Base-by-base conservation (phyloP, 2,888 invertebrate species). In the Gastrophysa polygoni region DNA sequence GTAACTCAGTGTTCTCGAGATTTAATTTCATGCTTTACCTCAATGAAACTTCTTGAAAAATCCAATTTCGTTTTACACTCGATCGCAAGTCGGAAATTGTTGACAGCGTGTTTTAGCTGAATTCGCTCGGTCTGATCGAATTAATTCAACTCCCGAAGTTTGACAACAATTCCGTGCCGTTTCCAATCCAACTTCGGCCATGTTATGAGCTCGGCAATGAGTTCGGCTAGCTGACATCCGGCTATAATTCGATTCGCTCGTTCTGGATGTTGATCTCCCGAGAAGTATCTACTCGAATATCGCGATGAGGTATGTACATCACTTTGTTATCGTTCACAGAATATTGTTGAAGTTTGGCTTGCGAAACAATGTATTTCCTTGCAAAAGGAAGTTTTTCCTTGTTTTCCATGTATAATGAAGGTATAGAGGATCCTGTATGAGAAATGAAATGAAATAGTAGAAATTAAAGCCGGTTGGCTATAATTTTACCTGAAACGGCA, bases 101-200 rank as follows among this genome's bases (percentile, higher is more conserved):
- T 55, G 58, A 58, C 62, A 54, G 20, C 54, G 16, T 44, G 48
- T 17, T 49, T 43, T 46, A 16, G 54, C 18, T 47, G 49, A 58
- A 55, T 58, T 54, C 46, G 24, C 51, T 63, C 34, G 43, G 49
- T 59, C 51, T 56, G 56, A 63, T 63, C 29, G 55, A 63, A 59
- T 63, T 59, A 59, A 63, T 63, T 63, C 43, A 59, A 63, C 56
- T 59, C 55, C 34, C 44, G 47, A 59, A 63, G 59, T 63, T 63
- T 50, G 59, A 59, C 56, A 59, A 57, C 61, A 57, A 57, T 57
- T 57, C 51, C 46, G 55, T 17, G 59, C 55, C 14, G 48, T 59
- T 59, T 56, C 49, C 58, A 55, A 58, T 62, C 43, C 54, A 43
- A 58, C 58, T 44, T 54, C 21, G 43, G 47, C 48, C 32, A 49